Conservation (phyloP, 2,113 vertebrate species). For the Ageneiosus marmoratus region DNA sequence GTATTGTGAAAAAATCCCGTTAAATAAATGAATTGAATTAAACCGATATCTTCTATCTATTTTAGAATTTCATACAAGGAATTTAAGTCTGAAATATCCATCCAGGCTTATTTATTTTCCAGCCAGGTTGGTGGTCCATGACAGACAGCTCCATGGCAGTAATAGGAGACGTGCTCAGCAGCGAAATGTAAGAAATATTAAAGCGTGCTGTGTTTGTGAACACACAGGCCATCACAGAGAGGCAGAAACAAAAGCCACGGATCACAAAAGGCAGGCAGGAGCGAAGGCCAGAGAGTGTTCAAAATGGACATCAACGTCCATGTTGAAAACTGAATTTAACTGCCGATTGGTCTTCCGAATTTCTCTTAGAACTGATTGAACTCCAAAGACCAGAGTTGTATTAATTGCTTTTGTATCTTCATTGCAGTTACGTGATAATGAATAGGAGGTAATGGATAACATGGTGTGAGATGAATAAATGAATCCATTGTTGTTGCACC, state of each 20-base stretch:
- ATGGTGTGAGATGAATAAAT: background rate
- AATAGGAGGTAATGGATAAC: background rate
- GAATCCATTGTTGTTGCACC: background rate
- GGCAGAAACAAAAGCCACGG: slow-evolving; percentile 25
- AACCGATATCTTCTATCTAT: background rate
- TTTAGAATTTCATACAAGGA: background rate
- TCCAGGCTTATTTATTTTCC: slow-evolving; percentile 27
- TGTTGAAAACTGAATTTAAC: background rate
- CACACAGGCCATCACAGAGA: slow-evolving; percentile 30
- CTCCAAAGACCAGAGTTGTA: background rate
- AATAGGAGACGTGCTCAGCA: slow-evolving; percentile 28
- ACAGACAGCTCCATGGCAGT: slow-evolving; percentile 24
- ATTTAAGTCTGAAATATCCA: background rate
- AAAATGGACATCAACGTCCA: background rate
- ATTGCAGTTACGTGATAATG: background rate
- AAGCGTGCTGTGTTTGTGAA: slow-evolving; percentile 31
- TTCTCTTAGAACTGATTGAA: background rate
- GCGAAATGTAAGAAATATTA: slow-evolving; percentile 43
- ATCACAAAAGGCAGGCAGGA: slow-evolving; percentile 28
- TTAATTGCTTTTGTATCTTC: too few relatives aligned
- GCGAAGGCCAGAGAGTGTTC: slow-evolving; percentile 11
- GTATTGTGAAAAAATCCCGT: background rate
- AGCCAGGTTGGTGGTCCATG: slow-evolving; percentile 6
- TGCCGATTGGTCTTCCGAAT: background rate
- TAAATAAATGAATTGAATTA: background rate